Evolutionary conservation across 2,888 invertebrate genomes (phyloP).

Genomic region (Criorhina ranunculi): DNA sequence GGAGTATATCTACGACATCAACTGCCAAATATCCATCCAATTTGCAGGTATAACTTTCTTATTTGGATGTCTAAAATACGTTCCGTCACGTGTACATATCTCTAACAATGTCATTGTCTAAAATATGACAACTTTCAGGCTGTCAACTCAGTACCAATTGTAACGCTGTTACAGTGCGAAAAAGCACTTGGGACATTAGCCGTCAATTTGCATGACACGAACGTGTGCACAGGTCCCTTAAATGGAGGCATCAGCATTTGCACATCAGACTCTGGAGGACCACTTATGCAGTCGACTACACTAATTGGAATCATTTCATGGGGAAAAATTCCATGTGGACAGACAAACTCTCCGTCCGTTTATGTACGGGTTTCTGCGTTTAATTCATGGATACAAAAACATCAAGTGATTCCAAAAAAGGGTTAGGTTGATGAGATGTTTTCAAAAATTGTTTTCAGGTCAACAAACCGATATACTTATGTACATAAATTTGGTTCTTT

Average conservation of each 20-base stretch:
- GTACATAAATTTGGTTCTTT: neutral
- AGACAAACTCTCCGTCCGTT: slow-evolving; percentile 84
- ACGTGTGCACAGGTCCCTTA: slow-evolving; percentile 82
- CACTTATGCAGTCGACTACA: slow-evolving; percentile 80
- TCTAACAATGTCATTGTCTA: neutral
- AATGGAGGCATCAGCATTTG: slow-evolving; percentile 82
- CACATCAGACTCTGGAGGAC: slow-evolving; percentile 83
- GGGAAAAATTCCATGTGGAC: slow-evolving; percentile 85
- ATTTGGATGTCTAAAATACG: neutral
- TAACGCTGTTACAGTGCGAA: slow-evolving; percentile 81
- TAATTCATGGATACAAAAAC: slow-evolving; percentile 82
- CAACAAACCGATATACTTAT: neutral
- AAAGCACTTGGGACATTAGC: slow-evolving; percentile 80
- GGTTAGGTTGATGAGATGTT: neutral
- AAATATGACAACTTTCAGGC: slow-evolving; percentile 76
- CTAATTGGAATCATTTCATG: slow-evolving; percentile 86
- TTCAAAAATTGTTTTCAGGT: neutral
- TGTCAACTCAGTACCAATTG: slow-evolving; percentile 81
- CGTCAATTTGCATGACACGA: slow-evolving; percentile 81
- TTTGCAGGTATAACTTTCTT: slow-evolving; percentile 26
- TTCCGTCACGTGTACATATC: too few species aligned
- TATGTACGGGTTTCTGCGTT: slow-evolving; percentile 85
- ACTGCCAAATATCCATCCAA: slow-evolving; percentile 58
- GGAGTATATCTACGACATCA: slow-evolving; percentile 82
- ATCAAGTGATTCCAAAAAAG: slow-evolving; percentile 25